Percentiles rank a stretch among this genome's conserved stretches.
phyloP scores from a whole-genome alignment of 2,888 invertebrate species.

The Parnassius glacialis region DNA sequence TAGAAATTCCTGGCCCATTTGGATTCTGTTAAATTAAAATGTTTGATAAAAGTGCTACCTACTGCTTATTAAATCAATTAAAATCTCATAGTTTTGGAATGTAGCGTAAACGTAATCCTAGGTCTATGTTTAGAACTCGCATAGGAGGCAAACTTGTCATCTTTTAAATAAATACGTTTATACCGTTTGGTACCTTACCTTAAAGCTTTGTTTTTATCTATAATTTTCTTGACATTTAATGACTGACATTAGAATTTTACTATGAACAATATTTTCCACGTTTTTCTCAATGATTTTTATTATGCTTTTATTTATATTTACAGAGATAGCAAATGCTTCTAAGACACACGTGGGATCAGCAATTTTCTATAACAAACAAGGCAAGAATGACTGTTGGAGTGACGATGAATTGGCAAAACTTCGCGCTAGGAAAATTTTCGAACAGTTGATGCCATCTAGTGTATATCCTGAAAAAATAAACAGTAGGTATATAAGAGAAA shows the following conservation, averaged over 20 bases:
- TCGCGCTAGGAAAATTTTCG: slow-evolving; percentile 57
- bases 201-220: no score
- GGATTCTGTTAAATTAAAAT: no score
- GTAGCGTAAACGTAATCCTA: no score
- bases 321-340: slow-evolving; percentile 36
- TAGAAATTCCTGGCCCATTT: no score
- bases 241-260: slow-evolving; percentile 11
- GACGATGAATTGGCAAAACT: slow-evolving; percentile 59
- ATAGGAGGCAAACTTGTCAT: no score
- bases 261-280: slow-evolving; percentile 24
- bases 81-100: no score
- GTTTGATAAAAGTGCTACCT: no score
- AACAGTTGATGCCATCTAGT: slow-evolving; percentile 49
- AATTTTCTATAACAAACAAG: slow-evolving; percentile 50
- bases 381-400: slow-evolving; percentile 55
- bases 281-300: slow-evolving; percentile 57
- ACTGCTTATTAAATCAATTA: no score
- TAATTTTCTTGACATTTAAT: background rate
- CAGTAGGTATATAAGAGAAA: slow-evolving; percentile 48
- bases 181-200: no score
- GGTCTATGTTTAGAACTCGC: no score
- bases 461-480: slow-evolving; percentile 54
- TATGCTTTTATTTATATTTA: slow-evolving; percentile 48
- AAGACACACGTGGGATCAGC: slow-evolving; percentile 56
- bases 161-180: no score